Conservation (phyloP, 2,888 invertebrate species). For the Cephus pygmeus region DNA sequence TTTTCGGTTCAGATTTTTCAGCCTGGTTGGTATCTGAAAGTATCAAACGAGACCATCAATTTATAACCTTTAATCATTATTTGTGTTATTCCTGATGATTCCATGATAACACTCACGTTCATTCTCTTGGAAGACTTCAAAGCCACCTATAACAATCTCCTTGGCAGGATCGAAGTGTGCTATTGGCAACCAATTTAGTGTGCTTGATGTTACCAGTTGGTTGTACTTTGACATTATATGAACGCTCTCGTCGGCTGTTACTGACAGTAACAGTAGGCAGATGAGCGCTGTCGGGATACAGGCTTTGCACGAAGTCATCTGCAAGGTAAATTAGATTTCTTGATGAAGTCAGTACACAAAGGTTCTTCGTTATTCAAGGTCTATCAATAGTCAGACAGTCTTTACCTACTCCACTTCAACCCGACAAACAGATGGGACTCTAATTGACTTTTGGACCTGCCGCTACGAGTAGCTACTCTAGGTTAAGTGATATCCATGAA, state of each 20-base stretch:
- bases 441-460: neutral
- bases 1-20: constrained; percentile 27
- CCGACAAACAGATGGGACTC: neutral
- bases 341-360: neutral
- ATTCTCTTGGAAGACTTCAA: constrained; percentile 29
- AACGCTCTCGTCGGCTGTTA: constrained; percentile 60
- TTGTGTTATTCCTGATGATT: neutral
- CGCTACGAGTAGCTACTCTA: neutral
- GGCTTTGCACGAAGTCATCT: constrained; percentile 13
- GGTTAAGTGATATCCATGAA: neutral
- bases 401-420: neutral
- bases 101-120: neutral
- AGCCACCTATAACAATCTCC: constrained; percentile 75
- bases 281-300: constrained; percentile 1
- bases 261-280: constrained; percentile 14
- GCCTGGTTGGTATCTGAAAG: constrained; percentile 34
- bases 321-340: constrained; percentile 2
- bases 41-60: neutral
- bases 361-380: neutral
- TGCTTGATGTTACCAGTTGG: constrained; percentile 83
- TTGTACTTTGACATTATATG: constrained; percentile 56
- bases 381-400: neutral
- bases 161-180: constrained; percentile 68
- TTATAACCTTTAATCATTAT: neutral
- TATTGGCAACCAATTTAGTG: constrained; percentile 78